Evolutionary conservation across 2,797 vertebrate genomes (phyloP).

Genomic region (Aphelocoma californica): DNA sequence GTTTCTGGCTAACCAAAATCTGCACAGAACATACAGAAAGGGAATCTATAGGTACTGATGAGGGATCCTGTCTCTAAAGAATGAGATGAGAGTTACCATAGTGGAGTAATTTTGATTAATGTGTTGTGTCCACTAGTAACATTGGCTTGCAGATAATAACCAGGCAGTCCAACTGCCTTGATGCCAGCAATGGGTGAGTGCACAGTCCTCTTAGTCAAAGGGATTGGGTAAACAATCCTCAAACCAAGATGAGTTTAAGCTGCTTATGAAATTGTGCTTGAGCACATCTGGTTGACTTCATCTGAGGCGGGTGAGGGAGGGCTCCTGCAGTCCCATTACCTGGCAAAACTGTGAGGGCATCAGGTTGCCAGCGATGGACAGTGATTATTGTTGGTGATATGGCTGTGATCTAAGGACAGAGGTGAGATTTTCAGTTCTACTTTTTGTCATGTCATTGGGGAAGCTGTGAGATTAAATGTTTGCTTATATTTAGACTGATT

Average conservation of each 20-base stretch:
- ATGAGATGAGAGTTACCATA: neutral
- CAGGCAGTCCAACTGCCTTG: neutral
- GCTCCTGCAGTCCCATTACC: neutral
- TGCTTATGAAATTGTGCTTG: neutral
- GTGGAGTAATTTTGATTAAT: neutral
- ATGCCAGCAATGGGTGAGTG: neutral
- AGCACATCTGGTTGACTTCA: neutral
- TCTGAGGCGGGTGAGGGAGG: neutral
- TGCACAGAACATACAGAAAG: neutral
- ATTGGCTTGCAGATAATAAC: neutral
- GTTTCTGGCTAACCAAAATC: neutral
- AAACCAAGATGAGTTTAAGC: neutral
- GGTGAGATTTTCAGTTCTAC: neutral
- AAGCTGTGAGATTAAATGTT: neutral
- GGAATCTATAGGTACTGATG: neutral
- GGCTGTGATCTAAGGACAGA: neutral
- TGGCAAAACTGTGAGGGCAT: neutral
- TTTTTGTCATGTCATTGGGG: neutral
- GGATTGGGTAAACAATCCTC: neutral
- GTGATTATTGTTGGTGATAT: neutral
- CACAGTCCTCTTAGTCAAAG: fast-evolving
- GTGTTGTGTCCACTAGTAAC: neutral
- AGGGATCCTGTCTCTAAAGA: neutral
- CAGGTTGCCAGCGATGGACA: fast-evolving
- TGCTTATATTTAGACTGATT: neutral